Base-by-base conservation (phyloP, 1,140 invertebrate species). In the Whitmania pigra region DNA sequence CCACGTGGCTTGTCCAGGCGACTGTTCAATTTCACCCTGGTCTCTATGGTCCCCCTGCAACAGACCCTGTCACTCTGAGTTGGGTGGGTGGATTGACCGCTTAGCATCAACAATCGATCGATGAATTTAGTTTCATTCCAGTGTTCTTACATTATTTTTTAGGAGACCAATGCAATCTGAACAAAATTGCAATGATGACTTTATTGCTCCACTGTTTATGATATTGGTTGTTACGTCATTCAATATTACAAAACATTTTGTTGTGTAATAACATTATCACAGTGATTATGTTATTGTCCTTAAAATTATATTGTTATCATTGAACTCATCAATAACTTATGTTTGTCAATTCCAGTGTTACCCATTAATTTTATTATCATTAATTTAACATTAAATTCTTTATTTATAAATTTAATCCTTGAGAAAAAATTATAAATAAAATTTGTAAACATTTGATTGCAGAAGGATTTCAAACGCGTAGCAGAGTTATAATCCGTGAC, bases 1-100 rank as follows among this genome's bases (percentile, higher is more conserved):
- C 40, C 54, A 55, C 17, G 22, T 55, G 27, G 15, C 73, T 43
- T 74, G 73, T 55, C 73, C 73, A n/a, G 69, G 66, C 7, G 73
- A 74, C 53, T 74, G 73, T 54, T n/a, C 31, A 20, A 27, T 72
- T 69, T 72, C 73, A 20, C 55, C 29, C 2, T 74, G 73, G 73
- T 72, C 73, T 2, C n/a, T 11, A 11, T 74, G 73, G 73, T 57
- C 69, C 22, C 73, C 71, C 9, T 74, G 73, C 40, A 69, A 74
- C 27, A 13, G 71, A 27, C 73, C 66, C 15, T 74, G 73, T 27
- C 31, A 49, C 49, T 43, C 57, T 17, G 49, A 20, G 22, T 29
- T 54, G 70, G 49, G 36, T 43, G 67, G 11, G 22, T 22, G 29
- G 22, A 1, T 25, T 63, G 57, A 63, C 31, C 31, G 31, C 31